Evolutionary conservation across 2,888 invertebrate species (phyloP).

Genomic region (Cosmia pyralina): DNA sequence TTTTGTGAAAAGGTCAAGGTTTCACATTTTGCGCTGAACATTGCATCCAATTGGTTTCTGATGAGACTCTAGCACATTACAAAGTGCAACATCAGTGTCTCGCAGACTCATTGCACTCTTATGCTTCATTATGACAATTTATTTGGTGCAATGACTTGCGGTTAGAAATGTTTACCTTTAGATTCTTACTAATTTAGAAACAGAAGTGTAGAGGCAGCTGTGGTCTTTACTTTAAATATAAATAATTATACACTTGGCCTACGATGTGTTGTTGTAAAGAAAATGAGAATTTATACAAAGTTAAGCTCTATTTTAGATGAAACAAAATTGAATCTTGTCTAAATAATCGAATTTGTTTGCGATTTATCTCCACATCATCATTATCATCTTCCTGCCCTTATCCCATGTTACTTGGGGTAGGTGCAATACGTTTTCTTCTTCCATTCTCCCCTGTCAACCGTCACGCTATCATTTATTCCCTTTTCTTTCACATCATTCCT

Average conservation of each 20-base stretch:
- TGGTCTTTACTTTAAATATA: not conserved
- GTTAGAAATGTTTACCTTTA: not conserved
- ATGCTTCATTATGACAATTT: conserved; percentile 25
- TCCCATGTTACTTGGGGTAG: too few relatives aligned
- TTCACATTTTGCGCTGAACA: conserved; percentile 80
- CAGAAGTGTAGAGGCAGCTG: too few relatives aligned
- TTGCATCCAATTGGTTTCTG: conserved; percentile 84
- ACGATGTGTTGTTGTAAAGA: not conserved
- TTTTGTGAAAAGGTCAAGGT: conserved; percentile 85
- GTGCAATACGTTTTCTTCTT: too few relatives aligned
- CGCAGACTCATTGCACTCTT: conserved; percentile 8
- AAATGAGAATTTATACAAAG: not conserved
- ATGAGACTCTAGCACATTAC: conserved; percentile 75
- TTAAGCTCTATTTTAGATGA: not conserved
- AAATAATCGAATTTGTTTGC: not conserved
- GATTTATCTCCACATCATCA: too few relatives aligned
- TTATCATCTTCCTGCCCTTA: too few relatives aligned
- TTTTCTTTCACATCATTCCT: too few relatives aligned
- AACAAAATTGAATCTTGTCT: not conserved
- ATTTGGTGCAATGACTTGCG: conserved; percentile 25
- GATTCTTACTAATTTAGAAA: conserved; percentile 5
- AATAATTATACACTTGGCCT: not conserved
- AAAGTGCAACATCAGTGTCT: conserved; percentile 22
- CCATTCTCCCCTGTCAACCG: too few relatives aligned
- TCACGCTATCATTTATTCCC: too few relatives aligned